Evolutionary conservation across 2,888 invertebrate species (phyloP).

Genomic region (Drosophila anceps): DNA sequence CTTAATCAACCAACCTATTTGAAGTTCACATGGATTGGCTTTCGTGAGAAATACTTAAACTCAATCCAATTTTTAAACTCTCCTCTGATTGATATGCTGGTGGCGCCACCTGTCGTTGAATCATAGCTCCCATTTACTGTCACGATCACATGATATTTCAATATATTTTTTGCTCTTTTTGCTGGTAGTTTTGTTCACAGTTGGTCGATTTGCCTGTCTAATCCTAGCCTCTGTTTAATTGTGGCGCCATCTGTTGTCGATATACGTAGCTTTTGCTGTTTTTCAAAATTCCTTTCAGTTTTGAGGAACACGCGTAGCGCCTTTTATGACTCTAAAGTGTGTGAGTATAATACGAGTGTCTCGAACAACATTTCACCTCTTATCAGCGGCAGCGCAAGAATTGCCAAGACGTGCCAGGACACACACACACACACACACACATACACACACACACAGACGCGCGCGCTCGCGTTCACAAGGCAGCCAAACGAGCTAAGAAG

Average conservation of each 20-base stretch:
- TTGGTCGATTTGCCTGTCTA: neutral
- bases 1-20: neutral
- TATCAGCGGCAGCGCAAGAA: constrained; percentile 42
- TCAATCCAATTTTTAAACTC: neutral
- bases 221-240: neutral
- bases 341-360: constrained; percentile 16
- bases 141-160: neutral
- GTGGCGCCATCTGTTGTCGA: constrained; percentile 33
- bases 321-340: constrained; percentile 16
- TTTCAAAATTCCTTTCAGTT: neutral
- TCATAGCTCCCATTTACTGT: neutral
- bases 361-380: constrained; percentile 39
- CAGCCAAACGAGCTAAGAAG: constrained; percentile 30
- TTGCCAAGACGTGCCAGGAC: constrained; percentile 21
- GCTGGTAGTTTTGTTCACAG: neutral
- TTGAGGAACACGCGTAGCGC: neutral
- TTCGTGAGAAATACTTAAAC: neutral
- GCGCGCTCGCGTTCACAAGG: neutral
- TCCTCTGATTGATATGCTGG: neutral
- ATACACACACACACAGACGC: neutral
- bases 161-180: neutral
- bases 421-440: neutral
- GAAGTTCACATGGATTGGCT: neutral
- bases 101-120: constrained; percentile 11
- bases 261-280: neutral